Evolutionary conservation across 2,113 vertebrate species (phyloP).

Genomic region (Phaethornis superciliosus): DNA sequence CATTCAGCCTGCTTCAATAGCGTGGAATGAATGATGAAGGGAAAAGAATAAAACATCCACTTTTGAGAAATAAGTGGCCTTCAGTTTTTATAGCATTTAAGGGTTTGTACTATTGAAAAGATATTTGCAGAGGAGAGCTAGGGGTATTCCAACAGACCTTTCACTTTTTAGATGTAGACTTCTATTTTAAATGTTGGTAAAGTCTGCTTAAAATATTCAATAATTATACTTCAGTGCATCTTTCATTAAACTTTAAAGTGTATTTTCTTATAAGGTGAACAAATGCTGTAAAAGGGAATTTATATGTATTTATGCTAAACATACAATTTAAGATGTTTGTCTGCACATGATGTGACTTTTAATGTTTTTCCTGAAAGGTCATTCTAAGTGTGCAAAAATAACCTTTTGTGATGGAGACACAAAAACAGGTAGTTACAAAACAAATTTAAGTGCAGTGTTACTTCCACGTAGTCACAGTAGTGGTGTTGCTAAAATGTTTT

Average conservation of each 20-base stretch:
- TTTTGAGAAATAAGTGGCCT: neutral
- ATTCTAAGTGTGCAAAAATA: neutral
- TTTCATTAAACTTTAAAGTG: neutral
- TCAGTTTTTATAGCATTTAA: neutral
- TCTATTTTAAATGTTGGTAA: neutral
- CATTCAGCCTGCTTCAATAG: neutral
- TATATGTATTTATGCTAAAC: neutral
- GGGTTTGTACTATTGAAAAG: neutral
- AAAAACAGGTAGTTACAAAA: neutral
- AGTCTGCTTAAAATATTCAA: neutral
- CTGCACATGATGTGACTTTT: neutral
- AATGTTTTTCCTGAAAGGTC: neutral
- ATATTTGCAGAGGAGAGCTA: neutral
- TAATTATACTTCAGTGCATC: neutral
- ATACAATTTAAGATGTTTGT: neutral
- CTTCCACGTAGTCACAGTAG: neutral
- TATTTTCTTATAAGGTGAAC: neutral
- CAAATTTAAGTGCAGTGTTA: neutral
- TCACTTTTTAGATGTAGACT: neutral
- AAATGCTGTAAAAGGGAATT: fast-evolving
- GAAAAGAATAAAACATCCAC: neutral
- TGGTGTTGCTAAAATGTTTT: neutral
- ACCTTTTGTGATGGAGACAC: neutral
- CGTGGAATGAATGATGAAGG: neutral
- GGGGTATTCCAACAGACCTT: neutral